Base-by-base conservation (phyloP, 2,888 invertebrate genomes). In the Portevinia maculata region DNA sequence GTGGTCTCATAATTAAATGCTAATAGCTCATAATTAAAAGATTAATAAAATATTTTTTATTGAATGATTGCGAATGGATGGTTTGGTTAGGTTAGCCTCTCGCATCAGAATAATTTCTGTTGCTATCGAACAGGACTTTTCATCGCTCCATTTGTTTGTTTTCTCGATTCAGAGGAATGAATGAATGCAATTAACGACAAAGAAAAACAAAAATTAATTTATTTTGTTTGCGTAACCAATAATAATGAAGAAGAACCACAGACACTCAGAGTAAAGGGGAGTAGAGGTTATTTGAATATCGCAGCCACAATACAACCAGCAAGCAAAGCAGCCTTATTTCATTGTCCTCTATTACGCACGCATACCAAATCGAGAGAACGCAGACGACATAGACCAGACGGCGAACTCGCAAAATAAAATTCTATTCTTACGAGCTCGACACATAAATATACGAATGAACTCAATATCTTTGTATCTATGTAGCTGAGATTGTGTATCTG, bases 1-100 rank as follows among this genome's bases (percentile, higher is more conserved):
- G 65, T 32, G 73, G 73, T 79, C 76, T 50, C 57, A 76, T 76
- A 81, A 81, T 59, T 81, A 65, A 78, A 78, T 67, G 65, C 83
- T 83, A 83, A 79, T 78, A 78, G 83, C 78, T 78, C 65, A 71
- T 78, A 78, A 83, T 83, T 79, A 67, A 79, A 73, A 75, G 64
- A 81, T 70, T 71, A 71, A 75, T 81, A 75, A 81, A 81, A 75
- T 75, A 53, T 55, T 81, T 81, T 75, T 81, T 65, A 70, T 75
- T 52, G 52, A 34, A 52, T 28, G 39, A 21, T n/a, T 50, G 24
- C 21, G 52, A 34, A 30, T 34, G 34, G 13, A n/a, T 30, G 39
- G 21, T 19, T n/a, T n/a, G 21, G 8, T 13, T 34, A 34, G 30
- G 13, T 24, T 9, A 34, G 24, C 11, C 46, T 46, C 21, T 44